A percentile compares a stretch with the other conserved stretches of the same genome.
phyloP scores from a whole-genome alignment of 23 tunicate species.

The Pegea sp. region DNA sequence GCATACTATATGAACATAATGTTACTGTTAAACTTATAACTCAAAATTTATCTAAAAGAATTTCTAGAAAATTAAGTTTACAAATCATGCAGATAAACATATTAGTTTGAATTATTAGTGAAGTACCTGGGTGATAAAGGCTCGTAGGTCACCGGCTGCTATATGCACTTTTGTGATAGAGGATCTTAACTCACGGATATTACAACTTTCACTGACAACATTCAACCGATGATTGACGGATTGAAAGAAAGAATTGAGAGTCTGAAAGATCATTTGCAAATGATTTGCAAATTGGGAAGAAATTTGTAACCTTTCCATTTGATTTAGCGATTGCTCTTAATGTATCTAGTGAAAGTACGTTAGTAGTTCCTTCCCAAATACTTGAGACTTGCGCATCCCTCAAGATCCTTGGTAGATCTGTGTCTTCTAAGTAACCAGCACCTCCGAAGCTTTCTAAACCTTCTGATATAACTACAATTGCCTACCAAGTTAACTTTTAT shows the following conservation, averaged over 20 bases:
- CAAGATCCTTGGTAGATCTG: conserved; percentile 48
- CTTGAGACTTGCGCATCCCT: conserved; percentile 85
- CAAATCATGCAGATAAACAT: too few species aligned
- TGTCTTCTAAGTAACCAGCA: conserved; percentile 86
- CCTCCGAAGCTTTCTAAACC: conserved; percentile 94
- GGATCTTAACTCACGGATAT: conserved; percentile 12
- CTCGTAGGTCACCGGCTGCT: conserved; percentile 46
- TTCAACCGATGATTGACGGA: conserved; percentile 12
- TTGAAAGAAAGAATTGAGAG: conserved; percentile 22
- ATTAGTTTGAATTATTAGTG: too few species aligned
- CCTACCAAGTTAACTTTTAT: conserved; percentile 7
- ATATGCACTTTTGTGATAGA: conserved; percentile 35
- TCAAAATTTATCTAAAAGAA: background rate
- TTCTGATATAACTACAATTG: conserved; percentile 41
- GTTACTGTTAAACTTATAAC: background rate
- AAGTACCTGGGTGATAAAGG: conserved; percentile 45
- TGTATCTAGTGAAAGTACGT: conserved; percentile 52
- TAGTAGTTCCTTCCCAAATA: conserved; percentile 98
- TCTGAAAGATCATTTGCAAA: too few species aligned
- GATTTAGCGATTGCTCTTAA: conserved; percentile 64
- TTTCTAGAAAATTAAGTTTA: too few species aligned
- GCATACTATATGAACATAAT: background rate
- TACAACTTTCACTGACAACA: conserved; percentile 14
- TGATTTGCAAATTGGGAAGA: too few species aligned
- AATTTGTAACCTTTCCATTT: conserved; percentile 44